phyloP scores from a whole-genome alignment of 2,888 invertebrate species.

The Cyaniris semiargus region DNA sequence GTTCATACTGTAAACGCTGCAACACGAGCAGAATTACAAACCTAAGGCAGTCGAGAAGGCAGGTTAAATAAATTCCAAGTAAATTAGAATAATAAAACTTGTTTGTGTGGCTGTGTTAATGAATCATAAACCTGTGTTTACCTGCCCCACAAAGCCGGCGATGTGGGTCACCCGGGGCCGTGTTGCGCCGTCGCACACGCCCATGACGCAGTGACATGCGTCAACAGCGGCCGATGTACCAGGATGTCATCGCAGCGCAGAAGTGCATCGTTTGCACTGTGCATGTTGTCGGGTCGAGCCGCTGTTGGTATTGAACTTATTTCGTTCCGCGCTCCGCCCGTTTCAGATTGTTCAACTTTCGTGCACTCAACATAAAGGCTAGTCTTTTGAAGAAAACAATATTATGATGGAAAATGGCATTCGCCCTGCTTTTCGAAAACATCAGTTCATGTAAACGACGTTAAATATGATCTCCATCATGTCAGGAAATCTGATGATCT shows the following conservation, averaged over 20 bases:
- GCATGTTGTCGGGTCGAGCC: neutral
- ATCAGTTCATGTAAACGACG: neutral
- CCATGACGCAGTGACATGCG: constrained; percentile 63
- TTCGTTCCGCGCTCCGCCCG: neutral
- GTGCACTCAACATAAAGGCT: neutral
- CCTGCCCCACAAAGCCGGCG: constrained; percentile 28
- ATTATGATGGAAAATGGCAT: neutral
- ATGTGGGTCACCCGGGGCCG: constrained; percentile 39
- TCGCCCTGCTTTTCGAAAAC: neutral
- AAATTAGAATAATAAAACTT: constrained; percentile 22
- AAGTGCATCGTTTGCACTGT: constrained; percentile 49
- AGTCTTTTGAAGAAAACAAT: neutral
- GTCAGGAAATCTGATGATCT: neutral
- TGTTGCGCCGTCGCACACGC: constrained; percentile 56
- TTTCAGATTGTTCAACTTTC: neutral
- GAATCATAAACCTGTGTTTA: constrained; percentile 9
- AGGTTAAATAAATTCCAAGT: constrained; percentile 1
- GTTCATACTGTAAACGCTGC: neutral
- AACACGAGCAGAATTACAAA: constrained; percentile 1
- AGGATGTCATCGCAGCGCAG: constrained; percentile 52
- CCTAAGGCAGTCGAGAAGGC: neutral
- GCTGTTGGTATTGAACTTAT: neutral
- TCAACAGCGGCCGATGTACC: constrained; percentile 35
- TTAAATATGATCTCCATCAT: neutral
- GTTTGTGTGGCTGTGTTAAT: constrained; percentile 38